A percentile compares a stretch with the other conserved stretches of the same genome.
phyloP scores from a whole-genome alignment of 1,140 invertebrate genomes.

The Penaeus vannamei region DNA sequence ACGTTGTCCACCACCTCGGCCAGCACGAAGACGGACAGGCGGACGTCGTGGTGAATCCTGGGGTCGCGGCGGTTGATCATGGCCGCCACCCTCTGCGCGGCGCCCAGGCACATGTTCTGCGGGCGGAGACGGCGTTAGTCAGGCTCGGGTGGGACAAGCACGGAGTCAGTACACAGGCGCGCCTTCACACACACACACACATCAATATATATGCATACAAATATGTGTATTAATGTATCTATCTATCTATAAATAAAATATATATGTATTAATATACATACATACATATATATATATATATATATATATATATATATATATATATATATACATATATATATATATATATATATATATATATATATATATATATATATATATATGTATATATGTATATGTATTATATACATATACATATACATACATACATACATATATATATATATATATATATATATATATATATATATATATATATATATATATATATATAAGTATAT shows the following conservation, averaged over 20 bases:
- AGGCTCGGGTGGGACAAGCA: not conserved
- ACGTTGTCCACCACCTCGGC: conserved; percentile 67
- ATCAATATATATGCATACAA: conserved; percentile 41
- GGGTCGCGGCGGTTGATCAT: conserved; percentile 58
- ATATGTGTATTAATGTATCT: too few relatives aligned
- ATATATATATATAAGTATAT: conserved; percentile 23
- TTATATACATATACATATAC: conserved; percentile 36
- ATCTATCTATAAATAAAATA: too few relatives aligned
- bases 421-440: conserved; percentile 44
- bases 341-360: conserved; percentile 21
- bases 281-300: conserved; percentile 48
- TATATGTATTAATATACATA: conserved; percentile 54
- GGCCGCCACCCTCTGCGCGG: conserved; percentile 36
- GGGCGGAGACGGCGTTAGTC: not conserved
- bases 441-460: conserved; percentile 44
- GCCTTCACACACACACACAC: conserved; percentile 2
- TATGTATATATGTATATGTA: not conserved
- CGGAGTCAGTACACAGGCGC: not conserved
- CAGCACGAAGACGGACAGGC: conserved; percentile 66
- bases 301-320: conserved; percentile 37
- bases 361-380: conserved; percentile 37
- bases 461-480: conserved; percentile 24
- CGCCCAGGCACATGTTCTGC: conserved; percentile 32
- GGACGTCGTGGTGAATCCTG: conserved; percentile 62
- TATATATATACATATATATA: conserved; percentile 28